Percentiles rank a stretch among this genome's conserved stretches.
Evolutionary conservation across 2,888 invertebrate genomes (phyloP).

Genomic region (Piscicola geometra): DNA sequence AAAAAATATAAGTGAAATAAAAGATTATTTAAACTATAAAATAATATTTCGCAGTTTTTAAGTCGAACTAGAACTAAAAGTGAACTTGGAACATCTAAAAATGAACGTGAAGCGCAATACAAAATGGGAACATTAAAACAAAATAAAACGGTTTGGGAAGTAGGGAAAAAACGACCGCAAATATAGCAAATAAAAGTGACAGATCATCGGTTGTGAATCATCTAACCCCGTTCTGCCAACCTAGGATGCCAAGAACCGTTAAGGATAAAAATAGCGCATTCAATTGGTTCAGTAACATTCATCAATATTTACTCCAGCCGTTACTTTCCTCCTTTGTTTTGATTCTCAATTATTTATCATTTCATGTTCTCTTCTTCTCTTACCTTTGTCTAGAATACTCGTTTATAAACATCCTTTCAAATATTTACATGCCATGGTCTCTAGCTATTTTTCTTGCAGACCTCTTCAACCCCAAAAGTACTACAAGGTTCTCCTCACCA

Average conservation of each 20-base stretch:
- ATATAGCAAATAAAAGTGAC: too few species aligned
- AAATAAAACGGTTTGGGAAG: too few species aligned
- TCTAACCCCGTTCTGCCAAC: conserved; percentile 8
- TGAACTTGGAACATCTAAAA: too few species aligned
- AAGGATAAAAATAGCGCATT: conserved; percentile 7
- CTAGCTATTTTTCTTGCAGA: conserved; percentile 5
- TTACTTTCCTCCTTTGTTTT: not conserved
- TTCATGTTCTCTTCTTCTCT: not conserved
- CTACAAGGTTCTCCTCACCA: not conserved
- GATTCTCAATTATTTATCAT: conserved; percentile 5
- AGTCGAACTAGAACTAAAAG: too few species aligned
- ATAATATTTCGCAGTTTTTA: too few species aligned
- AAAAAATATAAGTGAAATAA: too few species aligned
- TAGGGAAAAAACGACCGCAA: too few species aligned
- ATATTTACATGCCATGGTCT: not conserved
- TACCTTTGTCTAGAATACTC: not conserved
- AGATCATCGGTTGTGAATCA: not conserved
- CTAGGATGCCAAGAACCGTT: not conserved
- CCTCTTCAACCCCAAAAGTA: not conserved
- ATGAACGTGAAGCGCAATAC: too few species aligned
- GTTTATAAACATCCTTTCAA: not conserved
- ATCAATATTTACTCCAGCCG: not conserved
- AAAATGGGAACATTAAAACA: too few species aligned
- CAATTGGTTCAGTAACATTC: conserved; percentile 10
- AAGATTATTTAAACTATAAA: too few species aligned